Base-by-base conservation (phyloP, 2,113 vertebrate species). In the Poeciliopsis retropinna region DNA sequence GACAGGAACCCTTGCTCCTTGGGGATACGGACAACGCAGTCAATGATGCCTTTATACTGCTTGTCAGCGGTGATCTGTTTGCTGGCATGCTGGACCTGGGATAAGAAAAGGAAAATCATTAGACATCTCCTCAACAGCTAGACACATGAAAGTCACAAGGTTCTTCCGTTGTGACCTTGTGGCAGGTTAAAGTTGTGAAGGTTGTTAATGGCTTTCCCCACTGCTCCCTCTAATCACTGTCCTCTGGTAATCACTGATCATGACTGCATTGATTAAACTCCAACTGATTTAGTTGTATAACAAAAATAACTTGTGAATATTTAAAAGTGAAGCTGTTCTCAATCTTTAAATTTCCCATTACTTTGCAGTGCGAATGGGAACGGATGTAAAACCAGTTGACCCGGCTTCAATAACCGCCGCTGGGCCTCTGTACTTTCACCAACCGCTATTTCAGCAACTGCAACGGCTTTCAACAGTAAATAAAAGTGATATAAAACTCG, bases 11-110 rank as follows among this genome's bases (percentile, higher is more conserved):
- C 96, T 79, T 97, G 96, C 90, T 97, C 96, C 75, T 94, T 96
- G 64, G 96, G 96, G 86, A 97, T 97, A 84, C 96, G 95, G 87
- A 94, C 91, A 37, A 97, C 88, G 28, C 96, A 97, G 93, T 96
- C 96, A 1, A 97, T 84, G 79, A 97, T 97, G 66, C 96, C 96
- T 84, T 97, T 97, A 93, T 97, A 97, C 29, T 96, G 96, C 92
- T 85, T 95, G 9, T 96, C 95, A 1, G 32, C 94, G 0, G 95
- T 85, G 80, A 97, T 96, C 91, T 97, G 96, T 92, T 96, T 96
- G 92, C 95, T 97, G 89, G 96, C 95, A 93, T 97, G 96, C 76
- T 97, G 96, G 85, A 96, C 95, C 96, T 97, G 85, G 1, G 70
- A 71, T 7, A 34, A 73, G 0, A 17, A 29, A 57, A 29, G 15